Base-by-base conservation (phyloP, 2,113 vertebrate genomes). In the Nematolebias whitei region DNA sequence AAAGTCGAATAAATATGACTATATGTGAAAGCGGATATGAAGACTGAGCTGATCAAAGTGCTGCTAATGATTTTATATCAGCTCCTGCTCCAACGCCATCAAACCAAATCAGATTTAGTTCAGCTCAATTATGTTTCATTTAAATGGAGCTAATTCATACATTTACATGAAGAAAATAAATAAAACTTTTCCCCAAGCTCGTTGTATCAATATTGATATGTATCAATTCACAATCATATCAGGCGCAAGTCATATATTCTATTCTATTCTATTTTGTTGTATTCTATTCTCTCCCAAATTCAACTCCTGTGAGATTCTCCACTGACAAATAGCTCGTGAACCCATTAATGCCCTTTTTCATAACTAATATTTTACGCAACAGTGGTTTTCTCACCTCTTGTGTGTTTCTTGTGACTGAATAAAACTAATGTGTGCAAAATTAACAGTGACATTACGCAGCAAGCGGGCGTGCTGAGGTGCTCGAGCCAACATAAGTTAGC, bases 1-100 rank as follows among this genome's bases (percentile, higher is more conserved):
- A n/a, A 67, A 59, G 56, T 68, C 12, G 67, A 71, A 68, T 57
- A 61, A 71, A 69, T 2, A 63, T 63, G 19, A 24, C 19, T 44
- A 26, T n/a, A 22, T 24, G 11, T 15, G 19, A 55, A 56, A 23
- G 29, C 50, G 65, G 29, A 19, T 29, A 35, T 43, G 8, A 51
- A 38, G 1, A 5, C 35, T 56, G 29, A 44, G 26, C 44, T 68
- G 47, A 54, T 68, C 55, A 35, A 14, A 16, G 18, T 29, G 9
- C 48, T 38, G 23, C 35, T 55, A 51, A 74, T 70, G 48, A 63
- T 59, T 63, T 26, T 16, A 6, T 20, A 69, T 13, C 29, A n/a
- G 15, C 18, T 50, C 22, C 58, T 60, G 22, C 63, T 51, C 62
- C 53, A 8, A 24, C 35, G 53, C 29, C 12, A 49, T 57, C 43